Evolutionary conservation across 2,888 invertebrate species (phyloP), one percentile per base, ranked within the genome.

Genomic region (Dryococelus australis): DNA sequence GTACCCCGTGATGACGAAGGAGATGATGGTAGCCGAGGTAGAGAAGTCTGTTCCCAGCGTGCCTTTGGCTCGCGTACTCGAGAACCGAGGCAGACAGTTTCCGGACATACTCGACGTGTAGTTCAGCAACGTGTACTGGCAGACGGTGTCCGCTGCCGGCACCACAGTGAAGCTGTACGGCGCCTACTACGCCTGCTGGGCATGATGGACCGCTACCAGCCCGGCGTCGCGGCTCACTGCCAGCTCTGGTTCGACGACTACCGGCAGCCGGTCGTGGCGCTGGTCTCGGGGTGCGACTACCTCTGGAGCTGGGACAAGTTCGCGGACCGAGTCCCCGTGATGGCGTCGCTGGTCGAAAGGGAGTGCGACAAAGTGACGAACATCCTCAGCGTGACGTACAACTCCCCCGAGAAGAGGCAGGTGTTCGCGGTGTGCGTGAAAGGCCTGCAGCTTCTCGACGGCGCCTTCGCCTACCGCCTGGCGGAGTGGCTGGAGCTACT

Each of bases 211-310:
- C 27, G 84, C 28, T 12, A 28, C 20, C 27, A 27, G n/a, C 35
- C 84, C 47, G 35, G 12, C 47, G 12, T n/a, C 27, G 8, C 27
- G 26, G 27, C 43, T 13, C n/a, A 28, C 84, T 84, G 84, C 35
- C 27, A 84, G 28, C 47, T 84, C 20, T 84, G 84, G 84, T 84
- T 84, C 84, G 84, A 84, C n/a, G 47, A 12, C 28, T 10, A n/a
- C n/a, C 12, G 3, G 35, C 13, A 16, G 27, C 84, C 84, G 5
- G 27, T 35, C 24, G 43, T 35, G 35, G 47, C 24, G 27, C 27
- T 20, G 28, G 27, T 35, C 5, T 10, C n/a, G 16, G 24, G n/a
- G 35, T 43, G 28, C n/a, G 43, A 43, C 26, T 35, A 84, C n/a
- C 26, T 84, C 20, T 84, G 84, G 84, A 2, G 12, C 5, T 84